These are phyloP conservation scores for Schizotus pectinicornis DNA, from an alignment of 2,888 invertebrate genomes.

Conservation along the genomic window DNA sequence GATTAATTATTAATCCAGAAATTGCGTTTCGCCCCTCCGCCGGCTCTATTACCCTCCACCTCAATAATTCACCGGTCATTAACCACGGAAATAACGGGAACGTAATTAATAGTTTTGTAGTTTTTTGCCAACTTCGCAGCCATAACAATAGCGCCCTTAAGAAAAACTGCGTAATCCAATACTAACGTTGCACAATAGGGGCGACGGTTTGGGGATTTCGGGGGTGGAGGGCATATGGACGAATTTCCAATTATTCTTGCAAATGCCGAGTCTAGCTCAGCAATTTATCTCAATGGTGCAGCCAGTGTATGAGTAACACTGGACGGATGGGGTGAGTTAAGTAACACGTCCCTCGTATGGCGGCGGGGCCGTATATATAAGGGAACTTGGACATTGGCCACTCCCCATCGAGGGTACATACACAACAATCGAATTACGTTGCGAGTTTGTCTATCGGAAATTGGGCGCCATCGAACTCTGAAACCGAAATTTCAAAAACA, in stretches of 20 bases:
- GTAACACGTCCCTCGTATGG: too few relatives aligned
- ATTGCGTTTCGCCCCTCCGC: constrained; percentile 43
- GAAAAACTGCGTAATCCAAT: neutral
- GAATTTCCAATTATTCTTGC: constrained; percentile 39
- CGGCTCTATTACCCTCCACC: constrained; percentile 34
- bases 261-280: constrained; percentile 26
- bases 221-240: constrained; percentile 36
- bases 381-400: too few relatives aligned
- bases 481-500: too few relatives aligned
- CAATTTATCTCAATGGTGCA: constrained; percentile 26
- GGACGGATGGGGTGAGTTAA: too few relatives aligned
- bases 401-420: too few relatives aligned
- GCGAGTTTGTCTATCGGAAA: too few relatives aligned
- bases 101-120: constrained; percentile 3
- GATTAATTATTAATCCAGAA: constrained; percentile 52
- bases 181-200: neutral
- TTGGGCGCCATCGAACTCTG: too few relatives aligned
- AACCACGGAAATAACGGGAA: neutral
- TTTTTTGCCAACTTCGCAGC: neutral
- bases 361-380: too few relatives aligned
- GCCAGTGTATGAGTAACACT: too few relatives aligned
- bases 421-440: too few relatives aligned
- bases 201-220: neutral
- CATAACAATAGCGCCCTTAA: neutral
- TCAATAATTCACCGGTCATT: constrained; percentile 20